Percentiles rank a stretch among this genome's conserved stretches.
Evolutionary conservation across 2,888 invertebrate genomes (phyloP).

Genomic region (Syrista parreyssii): DNA sequence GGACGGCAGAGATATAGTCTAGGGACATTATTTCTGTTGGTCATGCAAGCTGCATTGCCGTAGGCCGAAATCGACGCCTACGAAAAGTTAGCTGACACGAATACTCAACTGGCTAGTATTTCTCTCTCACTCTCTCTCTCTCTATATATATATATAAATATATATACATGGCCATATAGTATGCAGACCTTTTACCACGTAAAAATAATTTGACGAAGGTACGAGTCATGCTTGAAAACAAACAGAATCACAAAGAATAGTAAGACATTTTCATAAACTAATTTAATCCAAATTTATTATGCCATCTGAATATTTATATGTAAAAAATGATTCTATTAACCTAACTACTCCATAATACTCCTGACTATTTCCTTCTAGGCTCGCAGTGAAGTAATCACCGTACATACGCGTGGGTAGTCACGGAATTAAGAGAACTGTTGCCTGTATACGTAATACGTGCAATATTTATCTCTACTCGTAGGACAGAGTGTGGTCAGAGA

Average conservation of each 20-base stretch:
- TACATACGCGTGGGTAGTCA: not conserved
- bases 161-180: not conserved
- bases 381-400: not conserved
- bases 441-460: not conserved
- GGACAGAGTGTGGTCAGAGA: not conserved
- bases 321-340: not conserved
- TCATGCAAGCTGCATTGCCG: conserved; percentile 10
- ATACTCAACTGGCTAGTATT: not conserved
- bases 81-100: conserved; percentile 11
- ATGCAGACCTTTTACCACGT: not conserved
- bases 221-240: not conserved
- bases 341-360: not conserved
- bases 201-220: not conserved
- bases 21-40: conserved; percentile 21
- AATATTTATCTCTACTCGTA: not conserved
- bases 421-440: not conserved
- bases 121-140: not conserved
- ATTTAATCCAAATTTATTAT: too few species aligned
- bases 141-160: not conserved
- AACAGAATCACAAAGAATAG: not conserved
- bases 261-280: not conserved
- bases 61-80: conserved; percentile 22
- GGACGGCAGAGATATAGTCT: not conserved
- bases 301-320: not conserved
- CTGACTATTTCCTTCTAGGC: not conserved